Evolutionary conservation across 2,113 vertebrate genomes (phyloP), one percentile per base, ranked within the genome.

Genomic region (Tragulus kanchil): DNA sequence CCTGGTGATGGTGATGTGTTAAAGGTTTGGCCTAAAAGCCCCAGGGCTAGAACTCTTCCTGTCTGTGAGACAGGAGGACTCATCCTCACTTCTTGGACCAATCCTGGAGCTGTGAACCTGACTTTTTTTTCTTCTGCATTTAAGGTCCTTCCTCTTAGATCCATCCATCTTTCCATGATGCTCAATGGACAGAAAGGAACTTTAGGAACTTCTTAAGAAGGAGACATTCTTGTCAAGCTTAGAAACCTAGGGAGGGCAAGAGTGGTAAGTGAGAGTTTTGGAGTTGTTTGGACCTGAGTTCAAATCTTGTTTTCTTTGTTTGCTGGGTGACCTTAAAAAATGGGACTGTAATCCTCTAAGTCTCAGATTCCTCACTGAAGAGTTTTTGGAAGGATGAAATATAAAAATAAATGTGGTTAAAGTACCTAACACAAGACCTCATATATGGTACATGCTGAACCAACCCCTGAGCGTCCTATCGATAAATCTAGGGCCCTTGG

Each of bases 391-490:
- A 67, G 11, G 42, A 92, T 85, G 36, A 58, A 36, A 59, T 61
- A 48, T 31, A 62, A 79, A 62, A 90, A 85, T 56, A 23, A 91
- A 45, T 28, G 1, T 48, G 7, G 65, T 12, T 5, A 16, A 48
- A 61, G 62, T 65, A 26, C 19, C 31, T 65, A 31, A 59, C 6
- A 26, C n/a, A 61, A 25, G 31, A 2, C 15, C 21, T 48, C 13
- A 2, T 16, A 8, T 3, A 1, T 56, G 50, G 3, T 67, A 19
- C 5, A 3, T 52, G 4, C 14, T 59, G 42, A 62, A 11, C 25
- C 42, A 62, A 11, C 25, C 42, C 8, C 5, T 0, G 42, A 48
- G 31, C 48, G 28, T 8, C 6, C 1, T 25, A 11, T 52, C 25
- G 52, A 8, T 50, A 84, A 48, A 31, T 28, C 42, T 50, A 23